These are phyloP conservation scores for Choristoneura rosaceana DNA, from an alignment of 2,888 invertebrate species.

Conservation along the genomic window DNA sequence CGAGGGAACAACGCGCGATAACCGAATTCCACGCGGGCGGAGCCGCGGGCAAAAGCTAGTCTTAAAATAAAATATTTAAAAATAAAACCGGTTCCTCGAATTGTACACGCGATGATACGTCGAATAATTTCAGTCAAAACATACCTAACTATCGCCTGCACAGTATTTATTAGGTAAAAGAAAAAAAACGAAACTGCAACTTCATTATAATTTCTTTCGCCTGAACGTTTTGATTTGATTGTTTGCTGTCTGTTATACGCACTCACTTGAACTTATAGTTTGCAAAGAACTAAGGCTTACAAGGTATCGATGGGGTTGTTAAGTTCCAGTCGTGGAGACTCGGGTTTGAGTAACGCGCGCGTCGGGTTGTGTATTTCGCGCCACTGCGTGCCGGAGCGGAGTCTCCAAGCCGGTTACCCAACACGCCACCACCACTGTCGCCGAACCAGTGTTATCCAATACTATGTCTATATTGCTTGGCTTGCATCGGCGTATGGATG, in stretches of 20 bases:
- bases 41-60: no score
- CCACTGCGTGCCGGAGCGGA: conserved; percentile 40
- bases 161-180: conserved; percentile 23
- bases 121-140: background rate
- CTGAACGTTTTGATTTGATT: conserved; percentile 33
- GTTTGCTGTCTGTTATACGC: conserved; percentile 36
- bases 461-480: conserved; percentile 21
- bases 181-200: conserved; percentile 42
- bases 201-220: conserved; percentile 54
- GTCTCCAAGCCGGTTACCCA: conserved; percentile 47
- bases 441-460: conserved; percentile 48
- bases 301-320: background rate
- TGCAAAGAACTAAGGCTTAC: conserved; percentile 9
- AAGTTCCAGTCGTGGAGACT: background rate
- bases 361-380: conserved; percentile 27
- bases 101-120: background rate
- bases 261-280: conserved; percentile 36
- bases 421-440: conserved; percentile 47
- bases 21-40: no score
- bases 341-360: conserved; percentile 28
- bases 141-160: conserved; percentile 2
- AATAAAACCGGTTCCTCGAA: background rate
- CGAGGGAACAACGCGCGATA: no score
- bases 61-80: background rate
- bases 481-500: background rate